Evolutionary conservation across 2,888 invertebrate species (phyloP).

Genomic region (Thereva nobilitata): DNA sequence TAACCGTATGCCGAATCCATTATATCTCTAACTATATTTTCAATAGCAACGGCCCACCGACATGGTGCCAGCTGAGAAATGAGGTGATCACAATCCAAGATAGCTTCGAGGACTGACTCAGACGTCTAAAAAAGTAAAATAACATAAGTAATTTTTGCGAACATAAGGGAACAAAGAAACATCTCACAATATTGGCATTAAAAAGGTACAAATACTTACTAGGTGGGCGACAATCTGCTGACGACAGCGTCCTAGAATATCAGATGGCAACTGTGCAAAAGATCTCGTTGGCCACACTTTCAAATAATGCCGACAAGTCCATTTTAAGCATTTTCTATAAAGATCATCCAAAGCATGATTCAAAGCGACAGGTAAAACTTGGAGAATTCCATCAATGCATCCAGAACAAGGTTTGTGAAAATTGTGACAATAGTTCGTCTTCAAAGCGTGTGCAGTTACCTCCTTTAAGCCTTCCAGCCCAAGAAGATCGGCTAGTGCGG

Average conservation of each 20-base stretch:
- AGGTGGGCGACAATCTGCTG: conserved; percentile 81
- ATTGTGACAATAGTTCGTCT: conserved; percentile 88
- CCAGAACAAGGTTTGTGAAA: conserved; percentile 93
- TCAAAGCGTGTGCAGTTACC: conserved; percentile 84
- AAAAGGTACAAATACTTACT: conserved; percentile 59
- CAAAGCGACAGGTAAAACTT: conserved; percentile 83
- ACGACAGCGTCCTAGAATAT: conserved; percentile 81
- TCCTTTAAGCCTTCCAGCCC: conserved; percentile 90
- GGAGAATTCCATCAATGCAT: conserved; percentile 84
- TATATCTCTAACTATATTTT: conserved; percentile 76
- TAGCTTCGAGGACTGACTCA: conserved; percentile 80
- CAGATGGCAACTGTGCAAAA: conserved; percentile 82
- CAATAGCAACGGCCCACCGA: conserved; percentile 76
- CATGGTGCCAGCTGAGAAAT: conserved; percentile 75
- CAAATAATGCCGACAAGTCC: conserved; percentile 85
- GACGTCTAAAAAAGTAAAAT: conserved; percentile 61
- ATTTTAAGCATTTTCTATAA: conserved; percentile 80
- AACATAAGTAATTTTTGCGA: not conserved
- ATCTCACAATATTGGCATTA: too few relatives aligned
- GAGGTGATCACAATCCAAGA: conserved; percentile 82
- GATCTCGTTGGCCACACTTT: conserved; percentile 90
- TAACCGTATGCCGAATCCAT: conserved; percentile 80
- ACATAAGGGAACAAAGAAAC: not conserved
- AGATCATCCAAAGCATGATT: conserved; percentile 87
- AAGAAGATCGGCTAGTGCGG: conserved; percentile 86